Base-by-base conservation (phyloP, 2,113 vertebrate genomes). In the Osmerus eperlanus region DNA sequence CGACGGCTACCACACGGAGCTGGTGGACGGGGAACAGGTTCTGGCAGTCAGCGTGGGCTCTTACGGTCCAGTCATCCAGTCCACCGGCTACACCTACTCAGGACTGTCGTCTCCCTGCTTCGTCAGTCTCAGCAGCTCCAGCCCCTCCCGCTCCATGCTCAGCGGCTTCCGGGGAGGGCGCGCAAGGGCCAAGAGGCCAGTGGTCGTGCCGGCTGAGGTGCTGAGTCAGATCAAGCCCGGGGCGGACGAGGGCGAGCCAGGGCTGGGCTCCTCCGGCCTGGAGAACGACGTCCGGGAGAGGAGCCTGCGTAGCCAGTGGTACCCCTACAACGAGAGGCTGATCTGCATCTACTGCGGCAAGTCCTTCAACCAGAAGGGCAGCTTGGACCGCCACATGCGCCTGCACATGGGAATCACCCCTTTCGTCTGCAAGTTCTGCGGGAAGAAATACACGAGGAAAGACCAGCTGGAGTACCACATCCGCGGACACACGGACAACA, bases 341-440 rank as follows among this genome's bases (percentile, higher is more conserved):
- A 95, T 99, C 83, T 99, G 97, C 78, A 96, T 99, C 89, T 99
- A 99, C 92, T 99, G 97, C 65, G 97, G 96, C 3, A 99, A 99
- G 86, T 97, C 97, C 78, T 99, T 99, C 90, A 99, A 99, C 89
- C 97, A 99, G 91, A 99, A 99, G 79, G 97, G 97, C 70, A 99
- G 97, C 82, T 94, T 99, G 0, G 97, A 99, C 84, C 94, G 97
- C 67, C 97, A 99, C 90, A 99, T 99, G 97, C 93, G 97, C 6
- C 86, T 99, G 69, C 97, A 99, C 77, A 99, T 99, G 97, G 97
- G 97, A 63, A 99, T 99, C 87, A 99, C 97, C 23, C 97, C 97
- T 11, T 99, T 99, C 2, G 97, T 98, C 68, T 99, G 97, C 91
- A 98, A 97, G 85, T 99, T 95, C 82, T 99, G 97, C 59, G 97